A percentile compares a stretch with the other conserved stretches of the same genome.
Conservation (phyloP, 2,797 vertebrate genomes). For the Mormyrops boulengeri region DNA sequence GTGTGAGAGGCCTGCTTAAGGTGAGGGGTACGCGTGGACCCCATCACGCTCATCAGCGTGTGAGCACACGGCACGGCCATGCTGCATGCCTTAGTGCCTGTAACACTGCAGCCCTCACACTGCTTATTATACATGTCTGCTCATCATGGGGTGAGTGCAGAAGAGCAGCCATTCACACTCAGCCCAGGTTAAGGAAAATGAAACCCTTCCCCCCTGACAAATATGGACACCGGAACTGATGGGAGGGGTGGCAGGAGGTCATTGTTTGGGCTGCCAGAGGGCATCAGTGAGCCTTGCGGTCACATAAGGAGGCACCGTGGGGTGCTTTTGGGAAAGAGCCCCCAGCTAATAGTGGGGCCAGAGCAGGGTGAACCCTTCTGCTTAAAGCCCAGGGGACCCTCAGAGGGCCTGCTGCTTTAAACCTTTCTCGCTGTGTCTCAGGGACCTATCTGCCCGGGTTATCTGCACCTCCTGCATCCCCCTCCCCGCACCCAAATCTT, state of each 20-base stretch:
- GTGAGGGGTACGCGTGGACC: slow-evolving; percentile 8
- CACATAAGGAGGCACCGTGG: not conserved
- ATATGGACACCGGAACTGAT: not conserved
- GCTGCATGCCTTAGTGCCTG: slow-evolving; percentile 48
- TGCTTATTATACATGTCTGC: not conserved
- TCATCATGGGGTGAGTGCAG: slow-evolving; percentile 52
- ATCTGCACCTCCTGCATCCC: not conserved
- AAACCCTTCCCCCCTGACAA: slow-evolving; percentile 26
- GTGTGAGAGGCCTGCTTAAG: slow-evolving; percentile 46
- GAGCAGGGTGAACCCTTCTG: not conserved
- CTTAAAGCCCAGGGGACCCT: not conserved
- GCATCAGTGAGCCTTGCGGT: not conserved
- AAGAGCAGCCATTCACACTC: slow-evolving; percentile 43
- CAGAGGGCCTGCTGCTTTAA: not conserved
- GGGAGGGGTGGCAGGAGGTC: not conserved
- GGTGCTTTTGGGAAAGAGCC: not conserved
- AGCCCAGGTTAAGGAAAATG: slow-evolving; percentile 34
- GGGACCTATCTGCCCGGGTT: not conserved
- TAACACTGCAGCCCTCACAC: slow-evolving; percentile 37
- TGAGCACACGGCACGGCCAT: slow-evolving; percentile 49
- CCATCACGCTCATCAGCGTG: not conserved
- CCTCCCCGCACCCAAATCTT: slow-evolving; percentile 15
- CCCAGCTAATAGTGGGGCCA: not conserved
- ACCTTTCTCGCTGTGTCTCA: not conserved
- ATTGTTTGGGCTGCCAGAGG: not conserved